Evolutionary conservation across 2,797 vertebrate species (phyloP).

Genomic region (Artibeus jamaicensis): DNA sequence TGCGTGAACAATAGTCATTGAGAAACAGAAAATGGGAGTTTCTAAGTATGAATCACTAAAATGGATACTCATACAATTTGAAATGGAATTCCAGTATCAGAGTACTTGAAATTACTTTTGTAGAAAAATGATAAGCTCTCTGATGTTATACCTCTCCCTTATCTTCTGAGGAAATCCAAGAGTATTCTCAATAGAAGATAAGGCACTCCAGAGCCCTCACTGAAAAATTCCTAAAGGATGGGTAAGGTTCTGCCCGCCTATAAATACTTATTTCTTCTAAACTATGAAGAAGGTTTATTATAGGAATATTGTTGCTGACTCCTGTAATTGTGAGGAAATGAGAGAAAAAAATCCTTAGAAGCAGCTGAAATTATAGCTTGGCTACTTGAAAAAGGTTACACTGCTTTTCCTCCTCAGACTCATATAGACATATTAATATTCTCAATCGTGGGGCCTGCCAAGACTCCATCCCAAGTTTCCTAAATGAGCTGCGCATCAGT

Average conservation of each 20-base stretch:
- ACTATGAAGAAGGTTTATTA: not conserved
- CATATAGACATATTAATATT: slow-evolving; percentile 12
- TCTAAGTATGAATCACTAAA: not conserved
- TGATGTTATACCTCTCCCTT: not conserved
- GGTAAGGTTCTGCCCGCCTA: not conserved
- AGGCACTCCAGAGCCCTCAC: not conserved
- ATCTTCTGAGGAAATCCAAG: not conserved
- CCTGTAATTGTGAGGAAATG: not conserved
- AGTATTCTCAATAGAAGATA: not conserved
- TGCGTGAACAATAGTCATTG: not conserved
- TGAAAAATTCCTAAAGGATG: not conserved
- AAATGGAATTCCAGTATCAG: not conserved
- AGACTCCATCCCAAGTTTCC: not conserved
- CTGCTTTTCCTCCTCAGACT: not conserved
- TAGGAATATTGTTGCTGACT: slow-evolving; percentile 17
- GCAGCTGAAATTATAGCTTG: slow-evolving; percentile 28
- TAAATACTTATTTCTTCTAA: not conserved
- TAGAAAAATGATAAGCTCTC: not conserved
- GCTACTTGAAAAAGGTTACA: not conserved
- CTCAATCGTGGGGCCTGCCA: not conserved
- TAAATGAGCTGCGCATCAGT: not conserved
- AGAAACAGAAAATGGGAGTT: not conserved
- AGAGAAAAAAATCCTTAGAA: not conserved
- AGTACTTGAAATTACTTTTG: not conserved
- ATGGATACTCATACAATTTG: not conserved